Evolutionary conservation across 2,797 vertebrate species (phyloP), one percentile per base, ranked within the genome.

Genomic region (Xenentodon cancila): DNA sequence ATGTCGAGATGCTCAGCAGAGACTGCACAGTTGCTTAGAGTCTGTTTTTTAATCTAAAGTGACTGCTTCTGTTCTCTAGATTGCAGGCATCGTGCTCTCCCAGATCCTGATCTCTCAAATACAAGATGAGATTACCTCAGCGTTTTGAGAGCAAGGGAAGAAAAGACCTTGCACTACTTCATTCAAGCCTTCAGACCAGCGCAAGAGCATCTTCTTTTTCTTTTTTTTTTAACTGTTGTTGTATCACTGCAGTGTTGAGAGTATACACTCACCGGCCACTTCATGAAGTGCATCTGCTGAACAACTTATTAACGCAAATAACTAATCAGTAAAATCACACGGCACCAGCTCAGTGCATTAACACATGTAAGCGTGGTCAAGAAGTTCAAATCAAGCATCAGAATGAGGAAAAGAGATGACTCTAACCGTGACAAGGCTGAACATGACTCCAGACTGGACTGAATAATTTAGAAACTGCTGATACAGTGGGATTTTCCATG

Each of bases 41-140:
- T 55, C 55, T 72, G 54, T 49, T 75, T 50, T 66, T 70, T 63
- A 53, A 71, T 79, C 60, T 87, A 52, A 83, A 76, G 69, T 63
- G 49, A 47, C 68, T 84, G 66, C 69, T 73, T 51, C 72, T 85
- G 81, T 87, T 80, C 82, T 82, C 77, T 75, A 94, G 93, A 92
- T 94, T 83, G 93, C 89, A 71, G 93, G 92, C 70, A 91, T 94
- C 16, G 81, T 94, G 79, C 87, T 95, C 76, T 94, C 93, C 82
- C 93, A 93, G 80, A 91, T 94, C 76, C 92, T 95, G 64, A 91
- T 93, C 80, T 90, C 92, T 69, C 92, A 93, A 90, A 93, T 94
- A 84, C 90, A 90, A 77, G 91, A 90, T 54, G 92, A 94, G 86
- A 94, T 94, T 71, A 80, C 77, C 53, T 92, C 88, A 0, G 65